Base-by-base conservation (phyloP, 2,888 invertebrate species). In the Poecilobothrus nobilitatus region DNA sequence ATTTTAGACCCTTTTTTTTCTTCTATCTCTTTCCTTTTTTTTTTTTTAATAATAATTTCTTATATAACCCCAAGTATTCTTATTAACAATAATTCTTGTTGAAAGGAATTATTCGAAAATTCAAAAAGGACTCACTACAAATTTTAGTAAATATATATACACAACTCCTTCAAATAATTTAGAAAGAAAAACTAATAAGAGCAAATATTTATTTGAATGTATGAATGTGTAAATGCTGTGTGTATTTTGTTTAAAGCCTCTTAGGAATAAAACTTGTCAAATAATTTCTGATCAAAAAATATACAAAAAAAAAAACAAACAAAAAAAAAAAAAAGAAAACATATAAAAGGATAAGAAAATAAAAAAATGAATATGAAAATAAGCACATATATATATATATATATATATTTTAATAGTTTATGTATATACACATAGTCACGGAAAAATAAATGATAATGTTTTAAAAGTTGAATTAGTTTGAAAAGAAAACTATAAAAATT, bases 21-120 rank as follows among this genome's bases (percentile, higher is more conserved):
- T 53, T 18, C 15, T n/a, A 53, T 53, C 15, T 53, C 6, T 15
- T 53, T 53, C 53, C 18, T 53, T 15, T 41, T 41, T 15, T 41
- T 41, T 41, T 15, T 41, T 53, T 2, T 53, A 18, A 18, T 53
- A 53, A 53, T 53, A 53, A 53, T 53, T 53, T 53, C 18, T 53
- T 53, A 53, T 53, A 18, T 53, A 53, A 53, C 53, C 53, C 53
- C 53, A 53, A 53, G 15, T 53, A 53, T 53, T 53, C 18, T 53
- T 53, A 53, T 53, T 53, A 53, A 53, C 53, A 53, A 53, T 53
- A 53, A 12, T 53, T 53, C 53, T 53, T 53, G 53, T 53, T 53
- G 53, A 53, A 53, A 53, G 53, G 18, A 53, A 53, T 15, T 41
- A 12, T 41, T 12, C 7, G 15, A 53, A 53, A 12, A 53, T n/a